A percentile compares a stretch with the other conserved stretches of the same genome.
Evolutionary conservation across 2,113 vertebrate species (phyloP).

Genomic region (Macaca nemestrina): DNA sequence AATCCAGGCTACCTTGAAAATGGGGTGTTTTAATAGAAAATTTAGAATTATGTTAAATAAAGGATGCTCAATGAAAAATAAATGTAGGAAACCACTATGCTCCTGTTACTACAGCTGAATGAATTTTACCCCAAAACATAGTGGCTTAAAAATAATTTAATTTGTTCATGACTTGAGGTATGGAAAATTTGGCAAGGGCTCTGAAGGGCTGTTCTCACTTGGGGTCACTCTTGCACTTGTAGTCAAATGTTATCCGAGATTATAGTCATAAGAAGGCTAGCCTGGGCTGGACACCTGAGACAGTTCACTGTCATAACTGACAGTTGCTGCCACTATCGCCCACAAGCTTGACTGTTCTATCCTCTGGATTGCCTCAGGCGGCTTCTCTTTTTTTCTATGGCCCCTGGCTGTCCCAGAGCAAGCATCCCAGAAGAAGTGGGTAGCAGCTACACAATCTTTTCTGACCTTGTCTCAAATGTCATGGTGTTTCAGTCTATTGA

Average conservation of each 20-base stretch:
- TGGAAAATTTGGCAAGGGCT: background rate
- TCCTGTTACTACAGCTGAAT: background rate
- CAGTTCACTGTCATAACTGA: background rate
- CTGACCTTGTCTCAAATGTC: background rate
- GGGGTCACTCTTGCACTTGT: background rate
- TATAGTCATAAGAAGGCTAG: rapidly evolving
- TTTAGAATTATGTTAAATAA: background rate
- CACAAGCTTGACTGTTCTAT: background rate
- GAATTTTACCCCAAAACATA: background rate
- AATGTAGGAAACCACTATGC: background rate
- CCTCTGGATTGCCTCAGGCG: background rate
- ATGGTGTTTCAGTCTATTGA: background rate
- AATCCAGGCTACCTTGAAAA: background rate
- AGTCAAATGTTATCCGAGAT: background rate
- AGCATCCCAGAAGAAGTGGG: background rate
- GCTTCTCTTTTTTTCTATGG: background rate
- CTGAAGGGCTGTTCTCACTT: background rate
- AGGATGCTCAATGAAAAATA: background rate
- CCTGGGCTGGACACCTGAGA: too few relatives aligned
- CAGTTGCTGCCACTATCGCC: background rate
- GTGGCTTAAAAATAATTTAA: background rate
- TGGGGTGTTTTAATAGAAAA: background rate
- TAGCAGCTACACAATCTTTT: background rate
- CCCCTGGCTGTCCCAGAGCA: background rate
- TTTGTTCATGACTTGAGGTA: background rate